Conservation (phyloP, 2,797 vertebrate genomes). For the Myotis planiceps region DNA sequence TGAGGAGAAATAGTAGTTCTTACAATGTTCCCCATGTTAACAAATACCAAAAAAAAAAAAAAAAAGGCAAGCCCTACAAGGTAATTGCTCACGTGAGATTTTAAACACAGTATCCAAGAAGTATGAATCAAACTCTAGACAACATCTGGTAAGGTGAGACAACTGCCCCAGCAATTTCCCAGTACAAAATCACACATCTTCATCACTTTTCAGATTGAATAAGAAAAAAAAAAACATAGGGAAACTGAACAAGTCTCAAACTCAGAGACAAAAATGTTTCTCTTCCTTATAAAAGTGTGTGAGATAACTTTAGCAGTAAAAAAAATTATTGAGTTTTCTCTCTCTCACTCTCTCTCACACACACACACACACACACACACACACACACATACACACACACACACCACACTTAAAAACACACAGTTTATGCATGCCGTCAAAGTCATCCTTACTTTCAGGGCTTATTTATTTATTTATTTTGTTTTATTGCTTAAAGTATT, state of each 20-base stretch:
- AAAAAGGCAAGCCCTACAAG: slow-evolving; percentile 26
- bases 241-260: background rate
- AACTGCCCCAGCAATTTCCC: background rate
- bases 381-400: background rate
- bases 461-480: background rate
- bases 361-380: background rate
- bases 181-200: background rate
- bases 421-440: background rate
- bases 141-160: slow-evolving; percentile 23
- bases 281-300: background rate
- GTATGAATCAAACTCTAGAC: background rate
- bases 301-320: background rate
- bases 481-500: too few relatives aligned
- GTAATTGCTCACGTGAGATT: background rate
- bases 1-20: slow-evolving; percentile 42
- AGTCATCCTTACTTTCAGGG: background rate
- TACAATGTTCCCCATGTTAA: slow-evolving; percentile 51
- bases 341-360: background rate
- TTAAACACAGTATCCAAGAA: background rate
- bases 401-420: background rate
- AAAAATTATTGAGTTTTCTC: background rate
- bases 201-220: background rate
- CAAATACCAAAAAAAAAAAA: slow-evolving; percentile 67
- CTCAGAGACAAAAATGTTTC: background rate
- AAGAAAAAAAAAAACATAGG: background rate